Evolutionary conservation across 2,113 vertebrate genomes (phyloP).

Genomic region (Grus americana): DNA sequence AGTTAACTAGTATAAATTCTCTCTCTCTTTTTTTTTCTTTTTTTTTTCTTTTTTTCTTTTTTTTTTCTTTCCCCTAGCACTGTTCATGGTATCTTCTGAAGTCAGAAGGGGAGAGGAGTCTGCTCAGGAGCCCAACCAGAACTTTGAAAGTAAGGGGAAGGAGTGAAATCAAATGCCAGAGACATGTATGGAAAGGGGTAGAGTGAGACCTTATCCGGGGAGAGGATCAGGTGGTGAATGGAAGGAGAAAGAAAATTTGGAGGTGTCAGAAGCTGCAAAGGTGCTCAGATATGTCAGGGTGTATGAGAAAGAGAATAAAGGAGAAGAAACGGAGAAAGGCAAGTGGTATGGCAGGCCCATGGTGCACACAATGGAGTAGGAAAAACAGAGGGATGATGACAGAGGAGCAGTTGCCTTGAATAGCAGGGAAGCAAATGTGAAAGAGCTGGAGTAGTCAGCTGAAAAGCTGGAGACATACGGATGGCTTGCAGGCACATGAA

Average conservation of each 20-base stretch:
- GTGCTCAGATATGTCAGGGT: neutral
- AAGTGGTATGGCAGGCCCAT: neutral
- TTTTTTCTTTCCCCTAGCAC: neutral
- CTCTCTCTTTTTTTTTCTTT: too few relatives aligned
- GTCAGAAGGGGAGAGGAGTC: neutral
- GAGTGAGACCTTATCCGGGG: neutral
- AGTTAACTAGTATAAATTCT: neutral
- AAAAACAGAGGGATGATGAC: neutral
- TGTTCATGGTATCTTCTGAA: neutral
- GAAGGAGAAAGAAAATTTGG: neutral
- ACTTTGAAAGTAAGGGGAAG: neutral
- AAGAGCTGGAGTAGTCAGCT: neutral
- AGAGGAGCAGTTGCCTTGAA: neutral
- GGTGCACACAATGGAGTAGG: neutral
- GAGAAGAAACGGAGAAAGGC: neutral
- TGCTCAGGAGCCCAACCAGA: neutral
- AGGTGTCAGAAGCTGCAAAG: neutral
- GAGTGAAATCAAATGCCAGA: neutral
- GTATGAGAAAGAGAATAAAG: neutral
- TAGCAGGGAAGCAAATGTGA: neutral
- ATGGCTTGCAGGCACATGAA: neutral
- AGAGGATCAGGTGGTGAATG: neutral
- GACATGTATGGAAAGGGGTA: neutral
- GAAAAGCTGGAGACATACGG: neutral
- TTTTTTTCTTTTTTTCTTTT: neutral